Conservation (phyloP, 2,797 vertebrate species). For the Sternotherus odoratus region DNA sequence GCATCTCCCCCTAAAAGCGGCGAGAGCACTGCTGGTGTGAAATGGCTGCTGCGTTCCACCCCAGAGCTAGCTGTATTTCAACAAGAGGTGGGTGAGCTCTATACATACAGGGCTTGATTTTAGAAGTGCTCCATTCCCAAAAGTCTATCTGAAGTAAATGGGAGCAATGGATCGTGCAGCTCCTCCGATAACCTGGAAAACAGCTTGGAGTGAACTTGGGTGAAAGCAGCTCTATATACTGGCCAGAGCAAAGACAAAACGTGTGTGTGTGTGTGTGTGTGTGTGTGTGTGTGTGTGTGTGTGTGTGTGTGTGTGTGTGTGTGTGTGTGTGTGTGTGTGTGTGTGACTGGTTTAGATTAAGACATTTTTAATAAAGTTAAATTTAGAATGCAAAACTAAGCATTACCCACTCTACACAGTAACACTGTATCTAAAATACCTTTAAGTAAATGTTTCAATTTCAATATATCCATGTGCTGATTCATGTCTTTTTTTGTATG, state of each 20-base stretch:
- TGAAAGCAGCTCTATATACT: not conserved
- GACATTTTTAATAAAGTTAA: not conserved
- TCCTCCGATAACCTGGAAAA: not conserved
- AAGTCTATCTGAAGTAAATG: not conserved
- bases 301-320: too few relatives aligned
- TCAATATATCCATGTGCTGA: not conserved
- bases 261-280: too few relatives aligned
- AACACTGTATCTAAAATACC: not conserved
- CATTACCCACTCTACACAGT: not conserved
- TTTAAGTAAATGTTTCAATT: not conserved
- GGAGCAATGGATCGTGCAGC: rapidly evolving
- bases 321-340: too few relatives aligned
- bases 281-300: too few relatives aligned
- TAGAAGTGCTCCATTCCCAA: not conserved
- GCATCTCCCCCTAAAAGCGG: not conserved
- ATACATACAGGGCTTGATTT: not conserved
- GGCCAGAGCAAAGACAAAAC: not conserved
- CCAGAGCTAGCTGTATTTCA: not conserved
- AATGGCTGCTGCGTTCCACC: not conserved
- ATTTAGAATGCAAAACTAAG: not conserved
- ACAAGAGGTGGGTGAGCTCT: rapidly evolving
- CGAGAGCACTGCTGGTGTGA: too few relatives aligned
- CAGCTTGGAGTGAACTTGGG: rapidly evolving
- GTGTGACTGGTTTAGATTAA: not conserved
- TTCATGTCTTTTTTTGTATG: rapidly evolving